Evolutionary conservation across 2,113 vertebrate genomes (phyloP), one percentile per base, ranked within the genome.

Genomic region (Planiliza haematocheilus): DNA sequence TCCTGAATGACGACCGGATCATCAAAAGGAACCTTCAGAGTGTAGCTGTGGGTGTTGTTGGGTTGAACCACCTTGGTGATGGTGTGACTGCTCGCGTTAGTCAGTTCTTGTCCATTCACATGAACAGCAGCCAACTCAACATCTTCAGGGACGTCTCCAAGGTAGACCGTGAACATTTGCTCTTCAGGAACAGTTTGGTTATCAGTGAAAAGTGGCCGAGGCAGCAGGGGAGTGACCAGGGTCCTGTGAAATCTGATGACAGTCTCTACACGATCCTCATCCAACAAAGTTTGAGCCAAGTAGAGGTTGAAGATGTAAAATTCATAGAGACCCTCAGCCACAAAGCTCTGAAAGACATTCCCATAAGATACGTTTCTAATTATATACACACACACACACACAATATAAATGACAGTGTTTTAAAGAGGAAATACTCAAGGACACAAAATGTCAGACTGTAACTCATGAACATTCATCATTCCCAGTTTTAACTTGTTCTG

Each of bases 91-190:
- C 61, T 88, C 0, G 17, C 1, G 12, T 82, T 74, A 0, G 16
- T 0, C 4, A 64, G 75, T 0, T 62, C 11, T 0, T 56, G 14
- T 1, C 86, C 88, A 42, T 92, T 93, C 18, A 94, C 7, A 6
- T 24, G 9, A 14, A 91, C 34, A 0, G 80, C 58, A 6, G 59
- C 16, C 51, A 94, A 43, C 10, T 21, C 36, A 0, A 91, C 81
- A 18, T 94, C 91, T 1, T 63, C 56, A 8, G 91, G 88, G n/a
- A 93, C 18, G 1, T 86, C 57, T 0, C 87, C 88, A 0, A 94
- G 82, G 77, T 85, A 86, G 10, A 91, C 21, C 0, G 72, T 85
- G 67, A 94, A 93, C 6, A 46, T 0, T 0, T 2, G 52, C 1
- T 91, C 85, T 7, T 68, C 73, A 6, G 42, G 5, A 14, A 75